Evolutionary conservation across 2,797 vertebrate genomes (phyloP).

Genomic region (Borostomias antarcticus): DNA sequence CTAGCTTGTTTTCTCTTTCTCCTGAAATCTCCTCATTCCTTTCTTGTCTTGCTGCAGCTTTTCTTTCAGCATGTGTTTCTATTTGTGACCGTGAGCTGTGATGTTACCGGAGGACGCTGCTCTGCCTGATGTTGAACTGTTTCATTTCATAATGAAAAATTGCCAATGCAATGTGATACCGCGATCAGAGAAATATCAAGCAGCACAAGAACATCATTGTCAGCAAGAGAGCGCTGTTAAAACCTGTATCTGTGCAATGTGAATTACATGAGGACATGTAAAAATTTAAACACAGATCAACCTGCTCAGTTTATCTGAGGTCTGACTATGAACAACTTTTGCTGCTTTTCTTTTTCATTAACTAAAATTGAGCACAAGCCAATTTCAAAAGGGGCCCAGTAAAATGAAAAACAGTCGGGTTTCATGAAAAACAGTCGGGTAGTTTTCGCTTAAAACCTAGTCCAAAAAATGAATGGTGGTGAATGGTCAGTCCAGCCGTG

Average conservation of each 20-base stretch:
- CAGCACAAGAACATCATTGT: neutral
- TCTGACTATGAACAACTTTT: too few relatives aligned
- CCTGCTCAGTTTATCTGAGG: too few relatives aligned
- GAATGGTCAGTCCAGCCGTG: too few relatives aligned
- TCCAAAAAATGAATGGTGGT: too few relatives aligned
- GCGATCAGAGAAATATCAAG: neutral
- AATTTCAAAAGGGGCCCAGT: too few relatives aligned
- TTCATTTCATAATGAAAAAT: conserved; percentile 24
- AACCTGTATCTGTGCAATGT: neutral
- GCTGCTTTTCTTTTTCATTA: too few relatives aligned
- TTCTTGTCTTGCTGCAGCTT: neutral
- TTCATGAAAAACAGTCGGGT: too few relatives aligned
- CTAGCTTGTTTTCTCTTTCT: neutral
- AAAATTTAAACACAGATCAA: too few relatives aligned
- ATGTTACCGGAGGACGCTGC: conserved; percentile 10
- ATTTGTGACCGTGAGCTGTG: conserved; percentile 10
- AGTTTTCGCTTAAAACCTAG: too few relatives aligned
- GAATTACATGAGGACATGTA: neutral
- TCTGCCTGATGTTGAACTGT: neutral
- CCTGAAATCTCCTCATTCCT: neutral
- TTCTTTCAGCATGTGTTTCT: neutral
- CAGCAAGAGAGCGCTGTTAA: neutral
- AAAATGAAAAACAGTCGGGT: too few relatives aligned
- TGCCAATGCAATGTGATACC: conserved; percentile 10
- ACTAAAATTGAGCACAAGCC: too few relatives aligned